Conservation (phyloP, 1,140 invertebrate genomes). For the Metaphire vulgaris region DNA sequence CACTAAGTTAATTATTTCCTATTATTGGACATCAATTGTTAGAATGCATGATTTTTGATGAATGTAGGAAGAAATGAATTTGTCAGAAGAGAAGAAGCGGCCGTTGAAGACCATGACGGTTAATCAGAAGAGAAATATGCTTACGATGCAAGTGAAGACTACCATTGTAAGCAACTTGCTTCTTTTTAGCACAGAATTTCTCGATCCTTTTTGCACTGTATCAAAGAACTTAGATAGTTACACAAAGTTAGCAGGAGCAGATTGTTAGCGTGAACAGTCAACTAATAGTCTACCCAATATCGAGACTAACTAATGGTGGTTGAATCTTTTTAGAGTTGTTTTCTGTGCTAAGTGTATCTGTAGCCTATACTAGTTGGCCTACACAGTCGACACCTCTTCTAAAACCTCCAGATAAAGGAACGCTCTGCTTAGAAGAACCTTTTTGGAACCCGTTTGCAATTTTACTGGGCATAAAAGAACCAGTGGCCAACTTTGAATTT, state of each 20-base stretch:
- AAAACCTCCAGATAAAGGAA: too few species aligned
- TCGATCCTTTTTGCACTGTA: background rate
- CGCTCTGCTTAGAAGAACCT: too few species aligned
- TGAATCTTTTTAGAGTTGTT: background rate
- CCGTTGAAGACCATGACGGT: slow-evolving; percentile 65
- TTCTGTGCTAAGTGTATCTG: too few species aligned
- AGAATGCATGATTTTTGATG: too few species aligned
- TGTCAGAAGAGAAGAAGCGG: slow-evolving; percentile 75
- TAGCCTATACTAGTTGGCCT: too few species aligned
- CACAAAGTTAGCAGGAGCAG: background rate
- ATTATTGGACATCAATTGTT: too few species aligned
- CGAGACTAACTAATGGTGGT: background rate
- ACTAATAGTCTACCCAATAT: background rate
- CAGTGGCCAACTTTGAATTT: too few species aligned
- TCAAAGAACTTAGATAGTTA: background rate
- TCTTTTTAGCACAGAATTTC: background rate
- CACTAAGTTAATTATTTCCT: too few species aligned
- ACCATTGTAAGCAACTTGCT: slow-evolving; percentile 39
- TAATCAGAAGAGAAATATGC: slow-evolving; percentile 70
- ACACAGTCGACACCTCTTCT: too few species aligned
- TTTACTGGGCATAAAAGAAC: too few species aligned
- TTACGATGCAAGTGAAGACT: slow-evolving; percentile 69
- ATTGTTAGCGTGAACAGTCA: background rate
- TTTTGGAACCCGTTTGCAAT: too few species aligned
- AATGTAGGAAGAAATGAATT: slow-evolving; percentile 79